Conservation (phyloP, 1,140 invertebrate genomes). For the Diachasmimorpha longicaudata region DNA sequence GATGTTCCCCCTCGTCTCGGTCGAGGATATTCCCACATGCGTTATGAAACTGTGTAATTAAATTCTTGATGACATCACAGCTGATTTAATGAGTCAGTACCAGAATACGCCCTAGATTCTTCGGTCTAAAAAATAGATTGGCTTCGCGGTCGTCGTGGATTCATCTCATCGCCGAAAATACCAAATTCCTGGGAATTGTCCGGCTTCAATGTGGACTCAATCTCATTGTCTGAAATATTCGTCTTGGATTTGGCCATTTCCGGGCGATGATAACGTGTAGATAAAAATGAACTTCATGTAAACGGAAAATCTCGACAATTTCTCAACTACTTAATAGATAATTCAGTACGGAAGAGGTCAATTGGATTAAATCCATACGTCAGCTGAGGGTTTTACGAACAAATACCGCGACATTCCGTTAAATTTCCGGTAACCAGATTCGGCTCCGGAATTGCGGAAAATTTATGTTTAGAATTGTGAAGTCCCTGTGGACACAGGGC, state of each 20-base stretch:
- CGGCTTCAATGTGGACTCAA: background rate
- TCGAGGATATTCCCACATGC: background rate
- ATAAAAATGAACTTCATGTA: too few relatives aligned
- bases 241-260: background rate
- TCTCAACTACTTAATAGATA: too few relatives aligned
- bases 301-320: too few relatives aligned
- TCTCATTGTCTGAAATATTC: background rate
- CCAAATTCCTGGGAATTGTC: background rate
- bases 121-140: background rate
- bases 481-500: too few relatives aligned
- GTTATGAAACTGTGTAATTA: background rate
- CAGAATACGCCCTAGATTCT: background rate
- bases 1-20: background rate
- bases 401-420: too few relatives aligned
- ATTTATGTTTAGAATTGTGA: too few relatives aligned
- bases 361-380: too few relatives aligned
- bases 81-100: background rate
- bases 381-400: too few relatives aligned
- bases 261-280: too few relatives aligned
- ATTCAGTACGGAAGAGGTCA: too few relatives aligned
- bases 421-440: too few relatives aligned
- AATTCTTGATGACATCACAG: constrained; percentile 9
- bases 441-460: too few relatives aligned
- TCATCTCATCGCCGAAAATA: background rate
- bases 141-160: background rate